Evolutionary conservation across 2,797 vertebrate genomes (phyloP).

Genomic region (Lepidocolaptes lacrymiger): DNA sequence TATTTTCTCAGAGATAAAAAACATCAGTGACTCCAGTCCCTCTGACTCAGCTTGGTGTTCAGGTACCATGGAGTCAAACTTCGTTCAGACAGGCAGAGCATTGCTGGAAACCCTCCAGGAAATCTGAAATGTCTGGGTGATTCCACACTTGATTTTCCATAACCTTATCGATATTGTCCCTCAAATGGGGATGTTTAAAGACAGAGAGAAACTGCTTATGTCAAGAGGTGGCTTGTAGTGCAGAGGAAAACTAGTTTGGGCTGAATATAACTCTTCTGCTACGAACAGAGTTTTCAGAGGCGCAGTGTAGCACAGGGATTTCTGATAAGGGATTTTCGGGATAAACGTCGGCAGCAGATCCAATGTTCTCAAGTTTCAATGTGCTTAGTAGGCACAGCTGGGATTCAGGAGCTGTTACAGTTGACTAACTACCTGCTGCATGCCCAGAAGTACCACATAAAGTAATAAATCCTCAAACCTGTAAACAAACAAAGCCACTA

Average conservation of each 20-base stretch:
- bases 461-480: not conserved
- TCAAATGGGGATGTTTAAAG: not conserved
- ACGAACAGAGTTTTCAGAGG: not conserved
- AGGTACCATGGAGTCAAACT: slow-evolving; percentile 21
- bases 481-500: not conserved
- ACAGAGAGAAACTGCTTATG: slow-evolving; percentile 12
- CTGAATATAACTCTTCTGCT: not conserved
- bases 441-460: not conserved
- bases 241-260: not conserved
- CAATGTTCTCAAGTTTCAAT: not conserved
- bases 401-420: not conserved
- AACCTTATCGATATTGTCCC: not conserved
- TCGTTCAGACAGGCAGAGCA: not conserved
- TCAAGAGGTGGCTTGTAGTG: not conserved
- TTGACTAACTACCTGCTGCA: not conserved
- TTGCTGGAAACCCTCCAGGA: slow-evolving; percentile 25
- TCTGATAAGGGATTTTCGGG: not conserved
- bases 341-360: not conserved
- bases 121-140: slow-evolving; percentile 12
- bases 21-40: slow-evolving; percentile 11
- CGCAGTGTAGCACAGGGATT: not conserved
- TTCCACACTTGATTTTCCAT: slow-evolving; percentile 33
- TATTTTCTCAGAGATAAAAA: slow-evolving; percentile 59
- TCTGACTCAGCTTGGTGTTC: slow-evolving; percentile 51
- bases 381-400: not conserved